Conservation (phyloP, 2,113 vertebrate genomes). For the Cavia porcellus region DNA sequence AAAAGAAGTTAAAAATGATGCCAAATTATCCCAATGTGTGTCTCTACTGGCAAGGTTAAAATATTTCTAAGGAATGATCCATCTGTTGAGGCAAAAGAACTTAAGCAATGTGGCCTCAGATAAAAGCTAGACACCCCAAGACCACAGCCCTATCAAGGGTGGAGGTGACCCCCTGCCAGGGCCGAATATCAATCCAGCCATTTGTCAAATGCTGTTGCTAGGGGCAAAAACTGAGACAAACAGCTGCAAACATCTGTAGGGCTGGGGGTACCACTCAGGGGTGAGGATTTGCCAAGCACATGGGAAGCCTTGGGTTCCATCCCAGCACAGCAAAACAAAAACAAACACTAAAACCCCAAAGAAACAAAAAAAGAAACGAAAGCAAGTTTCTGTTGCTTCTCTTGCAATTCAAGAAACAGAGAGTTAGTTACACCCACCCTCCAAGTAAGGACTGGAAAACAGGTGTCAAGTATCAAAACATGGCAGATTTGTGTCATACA, state of each 20-base stretch:
- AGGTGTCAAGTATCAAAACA: background rate
- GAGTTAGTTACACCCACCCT: background rate
- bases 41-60: background rate
- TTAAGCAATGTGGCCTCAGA: slow-evolving; percentile 31
- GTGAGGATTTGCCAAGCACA: background rate
- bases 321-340: background rate
- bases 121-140: background rate
- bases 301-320: background rate
- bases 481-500: background rate
- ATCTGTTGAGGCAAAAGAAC: slow-evolving; percentile 24
- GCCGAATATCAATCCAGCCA: background rate
- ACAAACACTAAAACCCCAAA: too few species aligned
- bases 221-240: background rate
- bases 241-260: background rate
- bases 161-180: background rate
- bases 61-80: slow-evolving; percentile 4
- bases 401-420: background rate
- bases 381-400: background rate
- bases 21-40: background rate
- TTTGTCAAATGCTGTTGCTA: background rate
- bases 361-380: background rate
- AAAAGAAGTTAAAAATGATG: slow-evolving; percentile 21
- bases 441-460: background rate
- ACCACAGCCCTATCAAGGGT: background rate
- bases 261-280: background rate